Base-by-base conservation (phyloP, 2,797 vertebrate species). In the Sebastes matsubarae region DNA sequence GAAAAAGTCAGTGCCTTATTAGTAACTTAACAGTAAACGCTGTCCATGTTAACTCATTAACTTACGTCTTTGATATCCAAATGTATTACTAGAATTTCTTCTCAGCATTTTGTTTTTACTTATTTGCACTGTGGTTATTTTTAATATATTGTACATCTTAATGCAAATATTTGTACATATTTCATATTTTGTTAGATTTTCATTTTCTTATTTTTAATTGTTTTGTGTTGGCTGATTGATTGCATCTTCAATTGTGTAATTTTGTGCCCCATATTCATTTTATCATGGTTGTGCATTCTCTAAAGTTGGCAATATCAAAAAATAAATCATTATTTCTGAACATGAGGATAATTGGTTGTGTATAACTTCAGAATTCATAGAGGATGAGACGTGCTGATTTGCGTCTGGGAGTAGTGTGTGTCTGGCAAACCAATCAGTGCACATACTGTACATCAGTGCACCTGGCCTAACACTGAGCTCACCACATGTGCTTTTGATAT, bases 401-500 rank as follows among this genome's bases (percentile, higher is more conserved):
- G 34, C 61, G 61, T 67, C 55, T 80, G 80, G 74, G 81, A 78
- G 80, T 76, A 75, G 36, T 74, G 61, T 67, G 32, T 68, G 34
- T 79, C 82, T 87, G 80, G 79, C 67, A 46, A 83, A 82, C 32
- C 46, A 36, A 63, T 84, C 68, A 81, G 72, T n/a, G 2, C 38
- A 74, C 52, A 59, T 54, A 30, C 65, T 78, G 71, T 68, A 60
- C 77, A 79, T 72, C 54, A 60, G 59, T 60, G 73, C 86, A 92
- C 83, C 88, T 90, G 89, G 81, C 54, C 83, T 36, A 20, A 76
- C 64, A 69, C 76, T 87, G 87, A 90, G n/a, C 73, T 92, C 85
- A 89, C 83, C 72, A 88, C 89, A 92, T 89, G 79, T 93, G 90
- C 81, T 90, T 92, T 88, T 72, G 75, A 88, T 91, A 86, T 87